These are phyloP conservation scores for Eclectus roratus DNA, from an alignment of 2,113 vertebrate genomes.

Conservation along the genomic window DNA sequence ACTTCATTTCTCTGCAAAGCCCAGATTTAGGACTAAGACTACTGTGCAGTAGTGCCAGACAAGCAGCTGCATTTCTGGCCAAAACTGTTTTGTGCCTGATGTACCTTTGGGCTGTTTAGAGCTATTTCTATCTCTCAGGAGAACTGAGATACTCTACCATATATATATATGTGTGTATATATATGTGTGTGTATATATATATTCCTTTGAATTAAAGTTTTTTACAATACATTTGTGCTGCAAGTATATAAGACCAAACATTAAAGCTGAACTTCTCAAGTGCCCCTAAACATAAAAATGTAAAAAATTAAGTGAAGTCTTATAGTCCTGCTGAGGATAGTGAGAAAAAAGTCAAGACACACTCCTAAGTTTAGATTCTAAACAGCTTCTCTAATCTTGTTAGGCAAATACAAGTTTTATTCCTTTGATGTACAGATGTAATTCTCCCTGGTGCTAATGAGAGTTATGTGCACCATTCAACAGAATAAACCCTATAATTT, in stretches of 20 bases:
- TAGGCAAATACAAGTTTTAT: background rate
- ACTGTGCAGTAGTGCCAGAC: background rate
- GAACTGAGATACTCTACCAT: background rate
- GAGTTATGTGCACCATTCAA: background rate
- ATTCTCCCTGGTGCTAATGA: background rate
- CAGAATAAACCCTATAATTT: background rate
- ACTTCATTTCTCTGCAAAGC: background rate
- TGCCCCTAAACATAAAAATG: background rate
- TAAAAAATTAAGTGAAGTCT: background rate
- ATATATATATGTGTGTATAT: fast-evolving
- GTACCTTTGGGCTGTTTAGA: background rate
- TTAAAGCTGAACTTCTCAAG: background rate
- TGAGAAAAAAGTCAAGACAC: background rate
- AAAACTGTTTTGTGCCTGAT: background rate
- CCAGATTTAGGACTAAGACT: background rate
- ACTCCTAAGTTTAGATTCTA: background rate
- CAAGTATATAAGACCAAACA: background rate
- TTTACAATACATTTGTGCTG: background rate
- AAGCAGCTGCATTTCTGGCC: background rate
- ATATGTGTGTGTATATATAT: background rate
- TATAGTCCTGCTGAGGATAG: background rate
- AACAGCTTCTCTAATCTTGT: background rate
- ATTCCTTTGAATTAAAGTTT: background rate
- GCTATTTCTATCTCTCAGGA: background rate
- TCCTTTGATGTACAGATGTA: background rate